phyloP scores from a whole-genome alignment of 2,888 invertebrate genomes.

The Galeruca laticollis region DNA sequence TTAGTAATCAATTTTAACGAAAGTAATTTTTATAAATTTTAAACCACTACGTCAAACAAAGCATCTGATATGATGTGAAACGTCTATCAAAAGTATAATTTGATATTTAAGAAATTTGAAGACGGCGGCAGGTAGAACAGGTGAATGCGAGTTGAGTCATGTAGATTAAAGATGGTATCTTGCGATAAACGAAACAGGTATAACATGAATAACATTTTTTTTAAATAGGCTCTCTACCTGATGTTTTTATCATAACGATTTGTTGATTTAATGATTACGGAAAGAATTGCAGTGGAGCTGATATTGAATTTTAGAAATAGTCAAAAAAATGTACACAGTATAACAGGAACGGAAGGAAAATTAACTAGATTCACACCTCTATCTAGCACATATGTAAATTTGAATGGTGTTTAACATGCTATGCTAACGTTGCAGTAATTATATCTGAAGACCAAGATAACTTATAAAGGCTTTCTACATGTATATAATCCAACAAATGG shows the following conservation, averaged over 20 bases:
- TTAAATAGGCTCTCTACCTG: conserved; percentile 6
- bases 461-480: no score
- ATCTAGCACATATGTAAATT: no score
- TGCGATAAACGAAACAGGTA: conserved; percentile 14
- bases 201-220: conserved; percentile 3
- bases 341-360: no score
- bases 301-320: no score
- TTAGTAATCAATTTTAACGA: background rate
- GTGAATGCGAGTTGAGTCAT: conserved; percentile 8
- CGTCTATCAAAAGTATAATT: background rate
- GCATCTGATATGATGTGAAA: background rate
- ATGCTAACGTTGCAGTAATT: no score
- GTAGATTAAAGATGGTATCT: conserved; percentile 10
- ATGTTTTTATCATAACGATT: background rate
- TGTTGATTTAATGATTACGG: background rate
- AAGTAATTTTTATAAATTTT: background rate
- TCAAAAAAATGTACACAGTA: no score
- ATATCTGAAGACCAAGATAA: no score
- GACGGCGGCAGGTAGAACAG: conserved; percentile 2
- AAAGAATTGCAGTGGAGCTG: background rate
- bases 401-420: no score
- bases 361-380: no score
- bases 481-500: no score
- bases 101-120: background rate
- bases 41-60: background rate